Evolutionary conservation across 2,888 invertebrate species (phyloP), one percentile per base, ranked within the genome.

Genomic region (Coleophora flavipennella): DNA sequence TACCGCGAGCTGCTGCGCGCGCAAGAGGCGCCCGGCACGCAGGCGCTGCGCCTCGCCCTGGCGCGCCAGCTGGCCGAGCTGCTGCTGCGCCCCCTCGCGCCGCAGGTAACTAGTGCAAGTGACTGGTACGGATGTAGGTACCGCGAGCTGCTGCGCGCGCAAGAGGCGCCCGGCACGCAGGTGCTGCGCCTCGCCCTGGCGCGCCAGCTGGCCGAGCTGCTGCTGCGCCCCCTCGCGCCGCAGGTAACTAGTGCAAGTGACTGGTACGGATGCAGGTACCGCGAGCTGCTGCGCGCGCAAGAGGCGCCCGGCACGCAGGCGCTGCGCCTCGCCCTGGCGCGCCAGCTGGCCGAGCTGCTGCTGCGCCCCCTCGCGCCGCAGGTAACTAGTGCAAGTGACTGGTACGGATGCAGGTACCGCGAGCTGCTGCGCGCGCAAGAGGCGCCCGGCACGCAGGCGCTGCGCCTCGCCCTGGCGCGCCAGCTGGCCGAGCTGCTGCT

Each of bases 11-110:
- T 97, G 85, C 80, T 99, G 53, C 90, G 92, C 51, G 94, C 96
- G 2, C 91, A 96, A 40, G 98, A 99, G 77, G 91, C 95, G 1
- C 88, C 91, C 58, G 89, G 93, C 14, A 95, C 95, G 49, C 92
- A 94, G 69, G 89, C 92, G 57, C 73, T 96, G 49, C 89, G 97
- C 35, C 84, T 96, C 48, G 93, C 93, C 40, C 84, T 97, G 41
- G 91, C 96, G 33, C 86, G 96, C 12, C 96, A 97, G 68, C 86
- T 99, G 53, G 97, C 97, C 0, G 97, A 97, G 76, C 90, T 97
- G 31, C 83, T 98, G 33, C 76, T 97, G 58, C 87, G 96, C 25
- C 95, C 95, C 4, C n/a, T 29, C 29, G 29, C n/a, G 8, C n/a
- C 29, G 29, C 29, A 29, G 29, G 29, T 29, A 9, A 2, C 9